Evolutionary conservation across 1,140 invertebrate species (phyloP), one percentile per base, ranked within the genome.

Genomic region (Grapholita molesta): DNA sequence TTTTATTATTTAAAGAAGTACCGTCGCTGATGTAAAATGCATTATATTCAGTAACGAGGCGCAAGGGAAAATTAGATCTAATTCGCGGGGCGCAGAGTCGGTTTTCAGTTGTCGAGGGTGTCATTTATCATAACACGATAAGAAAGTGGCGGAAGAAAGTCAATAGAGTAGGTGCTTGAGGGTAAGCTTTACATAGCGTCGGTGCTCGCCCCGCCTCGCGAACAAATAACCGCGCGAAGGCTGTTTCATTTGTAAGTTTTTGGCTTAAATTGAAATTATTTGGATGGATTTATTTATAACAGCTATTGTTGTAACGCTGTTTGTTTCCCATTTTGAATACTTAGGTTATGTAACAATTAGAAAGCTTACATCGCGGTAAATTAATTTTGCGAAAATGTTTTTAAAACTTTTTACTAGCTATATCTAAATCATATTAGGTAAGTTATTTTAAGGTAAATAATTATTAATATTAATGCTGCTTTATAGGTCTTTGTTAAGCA

Each of bases 1-100:
- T 80, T 88, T 89, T 91, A 91, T 90, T 89, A 91, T 90, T 91
- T 89, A 91, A 61, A 91, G 89, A 89, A 89, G 87, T 86, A 85
- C 76, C 82, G 75, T 77, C 79, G 79, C 85, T 87, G 83, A 80
- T 75, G 73, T 74, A 82, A 85, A 89, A 91, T 79, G 87, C 85
- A 89, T 84, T 89, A 89, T 89, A 75, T 74, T 76, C 76, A 73
- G 52, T 15, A 7, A 48, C 21, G 8, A 11, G 21, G 32, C 15
- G 25, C 32, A 69, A 55, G 52, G 52, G 66, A 86, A 74, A 74
- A 64, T 70, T 28, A 69, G 76, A 77, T 77, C 67, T 85, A 66
- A 25, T 12, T 0, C 32, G 9, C 21, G 52, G 3, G 3, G n/a
- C 33, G 61, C 75, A 88, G 28, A 57, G 79, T 77, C 61, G 18